Evolutionary conservation across 2,797 vertebrate genomes (phyloP).

Genomic region (Sphaeramia orbicularis): DNA sequence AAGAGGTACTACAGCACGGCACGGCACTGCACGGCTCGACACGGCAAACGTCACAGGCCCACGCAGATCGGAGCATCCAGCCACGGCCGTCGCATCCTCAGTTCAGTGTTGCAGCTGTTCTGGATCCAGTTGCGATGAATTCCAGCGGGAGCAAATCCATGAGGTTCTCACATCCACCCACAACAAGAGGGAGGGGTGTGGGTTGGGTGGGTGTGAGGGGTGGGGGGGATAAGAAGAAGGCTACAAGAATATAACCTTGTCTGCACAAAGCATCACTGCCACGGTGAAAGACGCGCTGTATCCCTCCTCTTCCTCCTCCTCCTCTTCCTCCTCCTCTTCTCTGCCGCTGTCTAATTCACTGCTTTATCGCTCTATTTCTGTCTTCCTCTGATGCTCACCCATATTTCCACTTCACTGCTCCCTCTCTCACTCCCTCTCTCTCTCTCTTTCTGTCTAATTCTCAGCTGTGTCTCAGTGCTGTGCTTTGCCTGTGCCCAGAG

Average conservation of each 20-base stretch:
- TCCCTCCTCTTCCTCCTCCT: slow-evolving; percentile 21
- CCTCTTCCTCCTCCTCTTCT: slow-evolving; percentile 38
- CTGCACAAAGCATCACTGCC: slow-evolving; percentile 44
- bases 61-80: slow-evolving; percentile 49
- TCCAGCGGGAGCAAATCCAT: slow-evolving; percentile 58
- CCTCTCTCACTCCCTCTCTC: slow-evolving; percentile 43
- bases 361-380: slow-evolving; percentile 82
- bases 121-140: slow-evolving; percentile 45
- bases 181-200: neutral
- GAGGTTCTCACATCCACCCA: slow-evolving; percentile 46
- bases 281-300: slow-evolving; percentile 21
- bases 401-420: slow-evolving; percentile 77
- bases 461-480: slow-evolving; percentile 71
- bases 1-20: neutral
- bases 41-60: slow-evolving; percentile 58
- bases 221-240: neutral
- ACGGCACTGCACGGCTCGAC: neutral
- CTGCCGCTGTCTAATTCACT: slow-evolving; percentile 64
- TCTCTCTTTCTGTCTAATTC: slow-evolving; percentile 53
- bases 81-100: slow-evolving; percentile 38
- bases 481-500: slow-evolving; percentile 74
- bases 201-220: too few species aligned
- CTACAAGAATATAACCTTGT: slow-evolving; percentile 23
- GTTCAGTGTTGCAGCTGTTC: slow-evolving; percentile 25
- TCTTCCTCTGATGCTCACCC: slow-evolving; percentile 77